A percentile compares a stretch with the other conserved stretches of the same genome.
Conservation (phyloP, 53 echinoderm and acorn worm species). For the Actinopyga echinites region DNA sequence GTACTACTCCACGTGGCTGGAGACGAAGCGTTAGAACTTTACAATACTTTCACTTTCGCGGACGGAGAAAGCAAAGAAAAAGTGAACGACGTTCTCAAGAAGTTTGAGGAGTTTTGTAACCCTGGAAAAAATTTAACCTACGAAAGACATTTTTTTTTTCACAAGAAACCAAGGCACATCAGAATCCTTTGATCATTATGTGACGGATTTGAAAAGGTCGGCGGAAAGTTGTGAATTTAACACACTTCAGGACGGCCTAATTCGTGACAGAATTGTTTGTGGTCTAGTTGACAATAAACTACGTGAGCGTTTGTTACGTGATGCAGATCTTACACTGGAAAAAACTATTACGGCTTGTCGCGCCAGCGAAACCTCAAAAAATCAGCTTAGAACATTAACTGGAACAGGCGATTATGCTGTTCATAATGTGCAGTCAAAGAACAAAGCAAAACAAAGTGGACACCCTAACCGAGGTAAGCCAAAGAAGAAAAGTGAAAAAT, state of each 20-base stretch:
- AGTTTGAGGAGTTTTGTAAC: conserved; percentile 25
- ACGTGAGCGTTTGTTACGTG: conserved; percentile 30
- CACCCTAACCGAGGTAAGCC: neutral
- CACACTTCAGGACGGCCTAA: conserved; percentile 10
- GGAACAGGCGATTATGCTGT: conserved; percentile 4
- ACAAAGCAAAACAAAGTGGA: neutral
- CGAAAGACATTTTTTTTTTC: conserved; percentile 24
- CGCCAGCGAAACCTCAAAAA: conserved; percentile 16
- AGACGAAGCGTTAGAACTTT: conserved; percentile 22
- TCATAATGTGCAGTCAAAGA: neutral
- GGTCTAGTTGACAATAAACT: conserved; percentile 5
- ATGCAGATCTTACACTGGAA: conserved; percentile 19
- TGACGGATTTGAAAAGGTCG: conserved; percentile 31
- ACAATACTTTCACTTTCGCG: conserved; percentile 27
- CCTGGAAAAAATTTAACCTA: conserved; percentile 25
- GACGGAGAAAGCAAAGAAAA: conserved; percentile 4
- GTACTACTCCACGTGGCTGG: conserved; percentile 14
- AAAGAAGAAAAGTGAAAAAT: neutral
- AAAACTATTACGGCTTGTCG: conserved; percentile 30
- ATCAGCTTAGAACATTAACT: conserved; percentile 8
- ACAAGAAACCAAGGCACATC: neutral
- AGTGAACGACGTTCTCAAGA: neutral
- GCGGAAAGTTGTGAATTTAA: conserved; percentile 26
- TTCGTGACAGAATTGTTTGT: conserved; percentile 45
- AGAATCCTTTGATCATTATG: conserved; percentile 12